Evolutionary conservation across 2,888 invertebrate genomes (phyloP).

Genomic region (Drosophila anomalata): DNA sequence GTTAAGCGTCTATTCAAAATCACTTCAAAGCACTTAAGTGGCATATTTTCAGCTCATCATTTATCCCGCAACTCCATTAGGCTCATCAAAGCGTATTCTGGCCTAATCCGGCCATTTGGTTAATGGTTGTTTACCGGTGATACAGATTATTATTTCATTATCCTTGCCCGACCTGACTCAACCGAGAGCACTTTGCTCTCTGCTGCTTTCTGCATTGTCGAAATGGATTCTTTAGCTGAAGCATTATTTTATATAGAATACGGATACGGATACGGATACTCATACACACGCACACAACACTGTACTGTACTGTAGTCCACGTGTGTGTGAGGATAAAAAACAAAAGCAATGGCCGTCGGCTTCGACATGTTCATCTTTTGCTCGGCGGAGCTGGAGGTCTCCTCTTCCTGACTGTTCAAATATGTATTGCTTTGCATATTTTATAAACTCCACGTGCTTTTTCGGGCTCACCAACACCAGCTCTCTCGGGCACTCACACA

Average conservation of each 20-base stretch:
- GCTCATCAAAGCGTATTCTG: conserved; percentile 30
- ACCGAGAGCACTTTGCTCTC: conserved; percentile 2
- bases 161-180: background rate
- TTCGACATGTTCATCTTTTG: conserved; percentile 38
- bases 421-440: conserved; percentile 64
- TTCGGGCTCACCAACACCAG: conserved; percentile 22
- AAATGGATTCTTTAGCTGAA: conserved; percentile 13
- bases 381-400: conserved; percentile 24
- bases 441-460: conserved; percentile 45
- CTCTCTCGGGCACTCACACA: background rate
- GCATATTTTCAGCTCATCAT: conserved; percentile 6
- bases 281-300: background rate
- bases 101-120: conserved; percentile 32
- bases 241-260: conserved; percentile 19
- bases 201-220: background rate
- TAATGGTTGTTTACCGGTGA: conserved; percentile 28
- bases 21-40: conserved; percentile 5
- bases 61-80: conserved; percentile 23
- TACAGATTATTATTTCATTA: conserved; percentile 40
- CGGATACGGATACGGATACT: background rate
- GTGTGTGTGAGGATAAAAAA: conserved; percentile 26
- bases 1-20: conserved; percentile 10
- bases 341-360: conserved; percentile 40
- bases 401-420: conserved; percentile 52
- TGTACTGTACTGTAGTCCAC: background rate